Conservation (phyloP, 2,113 vertebrate species). For the Bufo bufo region DNA sequence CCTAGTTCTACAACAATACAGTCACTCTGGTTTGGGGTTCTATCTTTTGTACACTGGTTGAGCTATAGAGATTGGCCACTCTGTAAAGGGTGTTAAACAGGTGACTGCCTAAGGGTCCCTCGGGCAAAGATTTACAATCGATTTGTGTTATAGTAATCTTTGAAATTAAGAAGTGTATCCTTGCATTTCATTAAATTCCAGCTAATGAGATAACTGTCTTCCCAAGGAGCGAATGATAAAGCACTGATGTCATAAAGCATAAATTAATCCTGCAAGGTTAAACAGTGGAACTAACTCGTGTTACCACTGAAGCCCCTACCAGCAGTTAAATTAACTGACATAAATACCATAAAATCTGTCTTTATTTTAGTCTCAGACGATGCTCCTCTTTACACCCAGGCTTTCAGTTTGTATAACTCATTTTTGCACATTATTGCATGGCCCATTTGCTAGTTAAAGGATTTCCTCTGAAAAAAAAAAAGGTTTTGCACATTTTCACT, state of each 20-base stretch:
- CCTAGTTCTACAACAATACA: neutral
- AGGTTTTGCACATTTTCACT: conserved; percentile 68
- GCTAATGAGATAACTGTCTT: conserved; percentile 99
- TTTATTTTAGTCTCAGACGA: conserved; percentile 85
- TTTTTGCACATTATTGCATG: conserved; percentile 84
- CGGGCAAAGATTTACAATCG: conserved; percentile 90
- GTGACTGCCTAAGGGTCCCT: conserved; percentile 67
- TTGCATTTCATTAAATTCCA: conserved; percentile 99
- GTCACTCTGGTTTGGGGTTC: neutral
- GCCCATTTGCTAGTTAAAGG: conserved; percentile 82
- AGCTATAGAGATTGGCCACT: conserved; percentile 35
- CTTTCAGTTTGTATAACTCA: conserved; percentile 86
- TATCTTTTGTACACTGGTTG: neutral
- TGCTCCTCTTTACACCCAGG: conserved; percentile 80
- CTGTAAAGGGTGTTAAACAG: conserved; percentile 48
- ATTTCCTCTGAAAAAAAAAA: conserved; percentile 75
- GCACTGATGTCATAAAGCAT: conserved; percentile 92
- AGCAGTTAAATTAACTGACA: conserved; percentile 97
- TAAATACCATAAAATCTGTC: conserved; percentile 94
- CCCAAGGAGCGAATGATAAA: conserved; percentile 98
- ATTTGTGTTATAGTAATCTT: conserved; percentile 95
- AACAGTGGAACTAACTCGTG: conserved; percentile 99
- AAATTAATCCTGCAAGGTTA: conserved; percentile 99
- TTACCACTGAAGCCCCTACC: conserved; percentile 97
- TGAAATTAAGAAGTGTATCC: conserved; percentile 98